Base-by-base conservation (phyloP, 2,797 vertebrate genomes). In the Halcyon badia region DNA sequence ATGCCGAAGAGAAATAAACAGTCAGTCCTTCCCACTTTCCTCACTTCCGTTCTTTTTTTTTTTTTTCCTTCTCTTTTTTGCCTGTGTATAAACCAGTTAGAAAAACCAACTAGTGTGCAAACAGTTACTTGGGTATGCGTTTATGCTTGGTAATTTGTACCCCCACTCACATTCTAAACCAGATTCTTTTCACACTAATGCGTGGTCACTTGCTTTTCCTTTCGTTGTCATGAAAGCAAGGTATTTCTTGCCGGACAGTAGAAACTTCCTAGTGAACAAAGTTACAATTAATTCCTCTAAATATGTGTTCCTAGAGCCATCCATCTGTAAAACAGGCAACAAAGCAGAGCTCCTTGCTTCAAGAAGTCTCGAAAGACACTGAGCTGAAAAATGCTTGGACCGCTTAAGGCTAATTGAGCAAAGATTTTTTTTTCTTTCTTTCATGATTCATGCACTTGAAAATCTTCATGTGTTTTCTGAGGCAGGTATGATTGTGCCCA, bases 101-200 rank as follows among this genome's bases (percentile, higher is more conserved):
- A 73, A 92, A 88, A 61, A 52, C 3, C 70, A 70, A n/a, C 61
- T 52, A 54, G 78, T 87, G 77, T 94, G 90, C 91, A 92, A 90
- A 93, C 69, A 98, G 97, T 98, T 96, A 87, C 95, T 98, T 39
- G 97, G 90, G 97, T 97, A 98, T 98, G 98, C 98, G 98, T 99
- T 99, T 99, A 98, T 97, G 94, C 97, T 98, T 93, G 94, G 97
- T 97, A 98, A 98, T 98, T 98, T 97, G 98, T 98, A 96, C 92
- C 56, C 95, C 97, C 94, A 98, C 98, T 98, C 97, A 98, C 97
- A 97, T 97, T 97, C 97, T 97, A 98, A 98, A 77, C 96, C 93
- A 72, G 96, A 96, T 97, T 92, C 73, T 94, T 98, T 99, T 99
- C 98, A 89, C 91, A 37, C 37, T 57, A 84, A 90, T 31, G 85